Evolutionary conservation across 2,888 invertebrate genomes (phyloP).

Genomic region (Rugalucina vietnamica): DNA sequence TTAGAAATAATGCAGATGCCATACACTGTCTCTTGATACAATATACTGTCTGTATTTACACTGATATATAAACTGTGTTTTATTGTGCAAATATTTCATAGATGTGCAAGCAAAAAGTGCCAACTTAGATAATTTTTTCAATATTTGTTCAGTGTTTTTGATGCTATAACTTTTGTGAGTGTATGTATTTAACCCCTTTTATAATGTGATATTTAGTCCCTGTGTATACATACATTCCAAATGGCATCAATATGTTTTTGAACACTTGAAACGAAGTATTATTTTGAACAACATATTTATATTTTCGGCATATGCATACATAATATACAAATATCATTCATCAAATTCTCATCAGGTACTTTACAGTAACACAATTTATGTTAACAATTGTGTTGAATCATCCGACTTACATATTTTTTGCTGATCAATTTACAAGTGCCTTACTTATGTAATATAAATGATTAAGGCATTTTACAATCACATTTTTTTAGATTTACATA

Average conservation of each 20-base stretch:
- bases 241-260: background rate
- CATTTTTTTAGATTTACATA: too few species aligned
- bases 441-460: too few species aligned
- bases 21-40: constrained; percentile 10
- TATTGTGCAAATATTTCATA: constrained; percentile 11
- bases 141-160: background rate
- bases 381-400: too few species aligned
- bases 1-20: background rate
- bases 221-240: constrained; percentile 6
- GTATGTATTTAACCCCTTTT: constrained; percentile 7
- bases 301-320: background rate
- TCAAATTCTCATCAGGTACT: background rate
- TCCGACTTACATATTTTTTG: too few species aligned
- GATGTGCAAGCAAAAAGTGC: background rate
- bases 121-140: background rate
- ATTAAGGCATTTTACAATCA: too few species aligned
- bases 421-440: too few species aligned
- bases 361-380: background rate
- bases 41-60: too few species aligned
- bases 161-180: background rate
- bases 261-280: background rate
- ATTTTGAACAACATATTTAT: background rate
- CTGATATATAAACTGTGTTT: background rate
- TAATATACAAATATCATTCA: constrained; percentile 12
- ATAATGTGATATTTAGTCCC: constrained; percentile 1